These are phyloP conservation scores for Xestia xanthographa DNA, from an alignment of 2,888 invertebrate species.

Conservation along the genomic window DNA sequence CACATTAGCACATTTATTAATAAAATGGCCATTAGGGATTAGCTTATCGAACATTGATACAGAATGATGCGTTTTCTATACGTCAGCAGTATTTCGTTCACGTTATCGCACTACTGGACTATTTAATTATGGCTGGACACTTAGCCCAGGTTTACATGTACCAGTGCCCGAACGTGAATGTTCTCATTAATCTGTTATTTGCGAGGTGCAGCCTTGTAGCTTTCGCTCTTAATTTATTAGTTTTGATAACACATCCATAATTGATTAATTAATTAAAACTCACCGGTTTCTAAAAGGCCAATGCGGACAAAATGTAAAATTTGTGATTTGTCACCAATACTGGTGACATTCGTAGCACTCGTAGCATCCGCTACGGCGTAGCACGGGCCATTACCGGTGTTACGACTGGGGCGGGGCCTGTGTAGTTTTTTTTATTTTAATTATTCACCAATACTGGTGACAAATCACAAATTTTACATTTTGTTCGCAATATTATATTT, in stretches of 20 bases:
- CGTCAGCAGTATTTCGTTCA: constrained; percentile 20
- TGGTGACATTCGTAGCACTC: no score
- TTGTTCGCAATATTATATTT: no score
- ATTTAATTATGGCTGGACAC: constrained; percentile 47
- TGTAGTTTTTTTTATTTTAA: no score
- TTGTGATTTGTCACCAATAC: background rate
- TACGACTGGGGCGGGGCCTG: no score
- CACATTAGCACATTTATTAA: constrained; percentile 21
- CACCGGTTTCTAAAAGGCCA: background rate
- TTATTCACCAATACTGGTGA: no score
- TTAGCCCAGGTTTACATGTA: constrained; percentile 48
- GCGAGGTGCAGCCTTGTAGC: constrained; percentile 33
- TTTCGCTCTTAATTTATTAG: constrained; percentile 38
- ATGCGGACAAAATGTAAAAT: background rate
- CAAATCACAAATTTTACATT: no score
- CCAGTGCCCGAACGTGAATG: constrained; percentile 31
- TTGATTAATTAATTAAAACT: background rate
- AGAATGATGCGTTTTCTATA: constrained; percentile 27
- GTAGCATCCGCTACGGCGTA: no score
- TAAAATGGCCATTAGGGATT: background rate
- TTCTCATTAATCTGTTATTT: constrained; percentile 51
- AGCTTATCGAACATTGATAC: constrained; percentile 18
- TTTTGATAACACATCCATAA: constrained; percentile 11
- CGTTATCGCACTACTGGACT: constrained; percentile 26
- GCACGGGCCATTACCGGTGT: no score